phyloP scores from a whole-genome alignment of 2,888 invertebrate species.

The Phlogophora meticulosa region DNA sequence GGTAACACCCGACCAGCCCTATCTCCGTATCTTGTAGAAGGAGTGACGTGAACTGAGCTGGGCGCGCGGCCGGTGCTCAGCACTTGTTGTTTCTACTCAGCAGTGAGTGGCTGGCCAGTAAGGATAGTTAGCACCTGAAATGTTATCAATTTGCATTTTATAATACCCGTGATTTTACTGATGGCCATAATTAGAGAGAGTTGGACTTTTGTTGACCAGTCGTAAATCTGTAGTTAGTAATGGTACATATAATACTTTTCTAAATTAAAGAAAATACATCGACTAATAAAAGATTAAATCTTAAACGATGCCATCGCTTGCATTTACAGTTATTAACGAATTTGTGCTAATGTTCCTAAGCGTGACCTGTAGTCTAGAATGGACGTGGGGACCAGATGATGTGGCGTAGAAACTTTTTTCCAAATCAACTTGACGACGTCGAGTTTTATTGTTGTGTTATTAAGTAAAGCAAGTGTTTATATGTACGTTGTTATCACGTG shows the following conservation, averaged over 20 bases:
- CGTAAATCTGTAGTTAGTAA: conserved; percentile 47
- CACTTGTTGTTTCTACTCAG: background rate
- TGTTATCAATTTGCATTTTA: conserved; percentile 48
- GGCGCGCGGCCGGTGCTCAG: background rate
- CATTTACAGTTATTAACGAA: conserved; percentile 13
- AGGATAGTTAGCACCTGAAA: conserved; percentile 13
- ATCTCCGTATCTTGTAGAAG: background rate
- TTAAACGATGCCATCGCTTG: conserved; percentile 25
- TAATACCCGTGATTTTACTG: conserved; percentile 37
- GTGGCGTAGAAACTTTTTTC: background rate
- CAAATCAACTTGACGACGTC: background rate
- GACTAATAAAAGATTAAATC: conserved; percentile 44
- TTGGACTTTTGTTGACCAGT: conserved; percentile 17
- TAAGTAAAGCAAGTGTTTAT: conserved; percentile 37
- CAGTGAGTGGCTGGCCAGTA: background rate
- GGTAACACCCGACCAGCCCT: conserved; percentile 18
- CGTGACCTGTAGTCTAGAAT: background rate
- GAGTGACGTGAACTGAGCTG: background rate
- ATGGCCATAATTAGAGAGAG: conserved; percentile 54
- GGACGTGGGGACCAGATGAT: background rate
- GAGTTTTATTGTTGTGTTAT: conserved; percentile 1
- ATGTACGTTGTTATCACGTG: conserved; percentile 48
- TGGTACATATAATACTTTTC: conserved; percentile 32
- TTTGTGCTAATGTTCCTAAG: conserved; percentile 10
- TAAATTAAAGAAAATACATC: conserved; percentile 48